Evolutionary conservation across 2,113 vertebrate genomes (phyloP), one percentile per base, ranked within the genome.

Genomic region (Paraplagusia blochii): DNA sequence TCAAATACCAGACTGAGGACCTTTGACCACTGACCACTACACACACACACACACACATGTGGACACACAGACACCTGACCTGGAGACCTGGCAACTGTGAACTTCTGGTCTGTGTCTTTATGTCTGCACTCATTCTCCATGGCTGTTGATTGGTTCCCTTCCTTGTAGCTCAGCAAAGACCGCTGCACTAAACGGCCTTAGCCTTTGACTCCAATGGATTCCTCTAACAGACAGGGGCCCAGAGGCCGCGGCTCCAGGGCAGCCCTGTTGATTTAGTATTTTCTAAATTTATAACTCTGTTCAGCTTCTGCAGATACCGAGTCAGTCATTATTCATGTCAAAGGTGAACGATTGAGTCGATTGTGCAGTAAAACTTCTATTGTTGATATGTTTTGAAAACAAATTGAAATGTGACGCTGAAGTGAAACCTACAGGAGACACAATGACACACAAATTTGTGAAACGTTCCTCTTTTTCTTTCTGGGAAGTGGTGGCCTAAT

Each of bases 201-300:
- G 81, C 69, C 72, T 83, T 72, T 81, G 67, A 65, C 68, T 53
- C 56, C 14, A 29, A 19, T 45, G 49, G 69, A 80, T 77, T 79
- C 68, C 47, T 66, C 47, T 51, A 16, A 22, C 42, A 40, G 22
- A 53, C 58, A 29, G 38, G 7, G 19, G 64, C 43, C 74, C 68
- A 66, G 40, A 29, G 68, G 80, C 59, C 22, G 34, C 36, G 58
- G 48, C 44, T 40, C 56, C 45, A 33, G 50, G 42, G 43, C 35
- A 34, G 42, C n/a, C 22, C n/a, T 76, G 60, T 64, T 51, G 56
- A 66, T 53, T 56, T 61, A 58, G 62, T 40, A 46, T 48, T 81
- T 80, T 68, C 53, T 53, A 49, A 62, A 53, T 39, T 44, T 56
- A 15, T 18, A 16, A 39, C 14, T 55, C 8, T 1, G 36, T 19